Evolutionary conservation across 2,797 vertebrate species (phyloP).

Genomic region (Xerus rutilus): DNA sequence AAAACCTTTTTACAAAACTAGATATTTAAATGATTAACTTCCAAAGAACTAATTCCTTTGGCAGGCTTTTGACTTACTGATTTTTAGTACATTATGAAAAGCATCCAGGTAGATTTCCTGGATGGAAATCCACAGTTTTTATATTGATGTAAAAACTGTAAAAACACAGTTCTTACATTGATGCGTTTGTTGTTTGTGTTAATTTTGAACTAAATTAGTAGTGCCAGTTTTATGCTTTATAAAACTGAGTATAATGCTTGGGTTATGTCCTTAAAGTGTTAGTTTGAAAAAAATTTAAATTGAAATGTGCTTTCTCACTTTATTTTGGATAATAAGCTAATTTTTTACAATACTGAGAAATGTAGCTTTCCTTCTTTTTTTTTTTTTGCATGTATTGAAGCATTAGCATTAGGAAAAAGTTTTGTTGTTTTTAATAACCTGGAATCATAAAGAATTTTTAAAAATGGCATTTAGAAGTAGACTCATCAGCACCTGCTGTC

Average conservation of each 20-base stretch:
- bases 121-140: background rate
- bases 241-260: background rate
- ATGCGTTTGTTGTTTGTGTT: background rate
- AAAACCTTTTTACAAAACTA: background rate
- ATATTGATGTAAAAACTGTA: background rate
- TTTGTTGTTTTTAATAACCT: background rate
- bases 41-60: background rate
- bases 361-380: background rate
- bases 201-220: background rate
- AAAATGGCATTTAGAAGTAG: background rate
- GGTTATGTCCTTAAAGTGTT: slow-evolving; percentile 17
- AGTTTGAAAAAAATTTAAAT: background rate
- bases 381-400: background rate
- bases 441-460: background rate
- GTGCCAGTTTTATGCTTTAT: background rate
- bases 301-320: slow-evolving; percentile 13
- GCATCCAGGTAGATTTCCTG: background rate
- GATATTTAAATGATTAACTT: background rate
- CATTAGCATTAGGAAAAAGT: background rate
- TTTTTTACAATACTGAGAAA: background rate
- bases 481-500: background rate
- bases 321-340: background rate
- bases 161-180: background rate
- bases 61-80: background rate
- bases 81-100: slow-evolving; percentile 33